Conservation (phyloP, 2,888 invertebrate species). For the Agrotis clavis region DNA sequence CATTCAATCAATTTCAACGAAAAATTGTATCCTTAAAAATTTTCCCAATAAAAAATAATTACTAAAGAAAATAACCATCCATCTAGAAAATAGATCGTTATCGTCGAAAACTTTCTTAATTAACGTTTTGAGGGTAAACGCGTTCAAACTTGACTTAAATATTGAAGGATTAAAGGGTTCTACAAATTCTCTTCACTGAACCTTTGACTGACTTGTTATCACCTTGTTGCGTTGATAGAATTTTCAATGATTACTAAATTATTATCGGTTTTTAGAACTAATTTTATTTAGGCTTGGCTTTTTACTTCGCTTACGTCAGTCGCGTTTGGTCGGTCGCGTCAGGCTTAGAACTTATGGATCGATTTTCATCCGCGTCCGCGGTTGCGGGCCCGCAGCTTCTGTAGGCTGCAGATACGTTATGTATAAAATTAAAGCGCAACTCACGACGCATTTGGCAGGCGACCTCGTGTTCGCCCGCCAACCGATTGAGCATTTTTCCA, state of each 20-base stretch:
- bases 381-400: too few species aligned
- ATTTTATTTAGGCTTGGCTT: too few species aligned
- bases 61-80: constrained; percentile 49
- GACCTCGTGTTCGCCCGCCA: too few species aligned
- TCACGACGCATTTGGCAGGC: too few species aligned
- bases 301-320: too few species aligned
- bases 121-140: constrained; percentile 48
- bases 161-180: constrained; percentile 47
- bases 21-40: neutral
- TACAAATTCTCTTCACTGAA: constrained; percentile 51
- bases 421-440: too few species aligned
- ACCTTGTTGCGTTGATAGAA: constrained; percentile 47
- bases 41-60: constrained; percentile 38
- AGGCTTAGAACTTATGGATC: too few species aligned
- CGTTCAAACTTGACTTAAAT: constrained; percentile 55
- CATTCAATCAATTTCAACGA: neutral
- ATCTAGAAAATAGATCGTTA: constrained; percentile 47
- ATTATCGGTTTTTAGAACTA: neutral
- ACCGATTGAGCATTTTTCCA: too few species aligned
- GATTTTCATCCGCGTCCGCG: too few species aligned
- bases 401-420: too few species aligned
- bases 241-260: constrained; percentile 4
- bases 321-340: too few species aligned
- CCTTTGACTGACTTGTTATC: constrained; percentile 25
- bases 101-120: constrained; percentile 64